Conservation (phyloP, 2,113 vertebrate species). For the Chloroceryle aenea region DNA sequence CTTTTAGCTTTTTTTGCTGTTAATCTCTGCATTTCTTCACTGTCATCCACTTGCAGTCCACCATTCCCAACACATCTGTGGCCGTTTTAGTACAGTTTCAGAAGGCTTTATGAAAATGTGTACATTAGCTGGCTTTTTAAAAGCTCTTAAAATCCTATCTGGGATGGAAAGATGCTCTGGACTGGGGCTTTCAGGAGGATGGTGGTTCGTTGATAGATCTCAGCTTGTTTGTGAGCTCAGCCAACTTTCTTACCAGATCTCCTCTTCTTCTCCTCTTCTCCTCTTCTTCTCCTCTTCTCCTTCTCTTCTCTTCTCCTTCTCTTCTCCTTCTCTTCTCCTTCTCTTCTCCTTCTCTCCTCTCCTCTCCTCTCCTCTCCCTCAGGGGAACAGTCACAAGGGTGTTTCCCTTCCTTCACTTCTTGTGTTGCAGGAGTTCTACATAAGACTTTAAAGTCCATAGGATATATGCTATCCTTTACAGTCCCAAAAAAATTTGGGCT, state of each 20-base stretch:
- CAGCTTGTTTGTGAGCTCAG: not conserved
- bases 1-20: not conserved
- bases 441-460: not conserved
- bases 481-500: not conserved
- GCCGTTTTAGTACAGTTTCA: not conserved
- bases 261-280: not conserved
- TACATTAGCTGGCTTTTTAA: not conserved
- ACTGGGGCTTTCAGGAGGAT: not conserved
- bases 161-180: not conserved
- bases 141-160: not conserved
- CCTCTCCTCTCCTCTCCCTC: not conserved
- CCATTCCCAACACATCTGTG: not conserved
- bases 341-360: too few species aligned
- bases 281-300: too few species aligned
- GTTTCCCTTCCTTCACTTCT: not conserved
- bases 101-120: not conserved
- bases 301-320: too few species aligned
- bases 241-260: not conserved
- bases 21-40: not conserved
- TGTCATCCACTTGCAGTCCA: not conserved
- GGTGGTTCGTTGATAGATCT: not conserved
- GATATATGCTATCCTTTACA: not conserved
- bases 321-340: too few species aligned
- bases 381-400: rapidly evolving
- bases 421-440: not conserved